Conservation (phyloP, 1,140 invertebrate species). For the Lethrus apterus region DNA sequence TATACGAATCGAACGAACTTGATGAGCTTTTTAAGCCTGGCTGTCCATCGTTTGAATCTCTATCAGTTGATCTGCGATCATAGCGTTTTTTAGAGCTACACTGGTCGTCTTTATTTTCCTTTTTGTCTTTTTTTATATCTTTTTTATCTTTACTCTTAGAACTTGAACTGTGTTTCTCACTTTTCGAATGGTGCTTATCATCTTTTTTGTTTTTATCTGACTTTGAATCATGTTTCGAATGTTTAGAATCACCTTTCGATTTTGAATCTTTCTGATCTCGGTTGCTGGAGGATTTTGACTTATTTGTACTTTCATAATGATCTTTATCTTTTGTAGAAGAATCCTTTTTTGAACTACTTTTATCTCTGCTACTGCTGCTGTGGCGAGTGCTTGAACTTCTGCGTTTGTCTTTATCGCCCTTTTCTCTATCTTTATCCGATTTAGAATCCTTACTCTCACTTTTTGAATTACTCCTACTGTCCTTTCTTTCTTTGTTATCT, state of each 20-base stretch:
- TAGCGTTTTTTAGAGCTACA: conserved; percentile 47
- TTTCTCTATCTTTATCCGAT: conserved; percentile 23
- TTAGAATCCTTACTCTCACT: conserved; percentile 22
- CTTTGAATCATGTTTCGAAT: conserved; percentile 19
- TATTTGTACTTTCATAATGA: conserved; percentile 14
- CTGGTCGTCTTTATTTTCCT: conserved; percentile 46
- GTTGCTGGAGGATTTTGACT: conserved; percentile 14
- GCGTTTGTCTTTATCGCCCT: conserved; percentile 17
- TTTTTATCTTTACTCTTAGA: conserved; percentile 29
- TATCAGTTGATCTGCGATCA: conserved; percentile 47
- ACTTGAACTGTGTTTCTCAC: conserved; percentile 30
- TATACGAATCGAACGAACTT: conserved; percentile 20
- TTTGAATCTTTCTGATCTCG: conserved; percentile 27
- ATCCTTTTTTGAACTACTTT: conserved; percentile 20
- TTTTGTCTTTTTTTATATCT: conserved; percentile 42
- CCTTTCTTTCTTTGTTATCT: conserved; percentile 24
- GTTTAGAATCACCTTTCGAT: conserved; percentile 13
- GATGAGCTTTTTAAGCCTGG: conserved; percentile 24
- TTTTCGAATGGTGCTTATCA: conserved; percentile 34
- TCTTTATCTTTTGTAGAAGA: conserved; percentile 11
- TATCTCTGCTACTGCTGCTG: conserved; percentile 24
- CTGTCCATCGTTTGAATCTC: conserved; percentile 51
- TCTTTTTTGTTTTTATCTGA: conserved; percentile 20
- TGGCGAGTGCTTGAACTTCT: conserved; percentile 11
- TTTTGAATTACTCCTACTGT: conserved; percentile 25